Base-by-base conservation (phyloP, 2,888 invertebrate genomes). In the Pyrochroa serraticornis region DNA sequence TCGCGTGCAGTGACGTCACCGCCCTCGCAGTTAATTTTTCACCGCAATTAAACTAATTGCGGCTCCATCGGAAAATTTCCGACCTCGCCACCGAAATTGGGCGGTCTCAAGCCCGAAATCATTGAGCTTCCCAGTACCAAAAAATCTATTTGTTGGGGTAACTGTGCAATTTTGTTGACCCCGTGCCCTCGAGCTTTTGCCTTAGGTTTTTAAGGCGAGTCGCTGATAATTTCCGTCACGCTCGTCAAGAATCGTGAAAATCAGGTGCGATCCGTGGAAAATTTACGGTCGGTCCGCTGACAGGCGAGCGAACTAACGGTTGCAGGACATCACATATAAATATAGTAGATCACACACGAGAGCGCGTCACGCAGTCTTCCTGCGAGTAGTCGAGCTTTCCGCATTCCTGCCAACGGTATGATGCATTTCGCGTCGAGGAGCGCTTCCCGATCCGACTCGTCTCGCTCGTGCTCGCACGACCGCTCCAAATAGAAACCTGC, bases 321-420 rank as follows among this genome's bases (percentile, higher is more conserved):
- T 48, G 47, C 47, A 51, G 52, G 41, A 47, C 45, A 51, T 51
- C 37, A 51, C 41, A 42, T 46, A 58, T 46, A 52, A 51, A 45
- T 52, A 66, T 64, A 63, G 63, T 61, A 63, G 66, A 66, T 66
- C 64, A 63, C 63, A 64, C 58, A 64, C 61, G 60, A 53, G 37
- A 45, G 42, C 55, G 59, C 64, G 60, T 64, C 64, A 64, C 56
- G 62, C 60, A 54, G 62, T 59, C 62, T 63, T 65, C 65, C 57
- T 64, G 43, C 45, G 48, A 33, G 41, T 46, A 46, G n/a, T 3
- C 12, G 38, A 45, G 50, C 56, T 62, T 62, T 62, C 62, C 62
- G 62, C 62, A 62, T 62, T 62, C 62, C 53, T 49, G 37, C 38
- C 43, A 60, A 60, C 60, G 44, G 59, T 58, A 54, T 58, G 53